Evolutionary conservation across 2,797 vertebrate genomes (phyloP).

Genomic region (Muscicapa striata): DNA sequence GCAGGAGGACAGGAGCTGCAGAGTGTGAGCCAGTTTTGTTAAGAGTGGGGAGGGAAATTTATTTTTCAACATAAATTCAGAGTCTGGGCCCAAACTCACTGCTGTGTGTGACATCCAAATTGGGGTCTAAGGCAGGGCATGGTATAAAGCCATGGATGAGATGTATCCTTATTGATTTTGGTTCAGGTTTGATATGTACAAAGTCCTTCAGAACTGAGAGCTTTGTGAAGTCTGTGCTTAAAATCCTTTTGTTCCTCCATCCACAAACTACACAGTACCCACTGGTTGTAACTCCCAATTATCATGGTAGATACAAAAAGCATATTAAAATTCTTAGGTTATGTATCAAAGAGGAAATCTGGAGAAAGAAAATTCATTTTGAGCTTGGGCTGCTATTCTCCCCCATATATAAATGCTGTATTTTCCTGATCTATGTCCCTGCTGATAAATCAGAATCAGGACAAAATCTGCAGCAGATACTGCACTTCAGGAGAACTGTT

Average conservation of each 20-base stretch:
- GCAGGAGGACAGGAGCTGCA: conserved; percentile 3
- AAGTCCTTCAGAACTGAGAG: neutral
- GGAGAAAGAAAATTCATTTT: neutral
- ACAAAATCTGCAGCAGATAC: neutral
- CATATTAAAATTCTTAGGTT: neutral
- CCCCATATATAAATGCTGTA: neutral
- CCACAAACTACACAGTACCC: neutral
- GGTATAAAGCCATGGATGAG: neutral
- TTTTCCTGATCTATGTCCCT: neutral
- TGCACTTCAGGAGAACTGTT: neutral
- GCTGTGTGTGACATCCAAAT: neutral
- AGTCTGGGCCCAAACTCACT: neutral
- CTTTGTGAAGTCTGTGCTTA: neutral
- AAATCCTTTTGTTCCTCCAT: neutral
- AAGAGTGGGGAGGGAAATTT: neutral
- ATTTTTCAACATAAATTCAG: neutral
- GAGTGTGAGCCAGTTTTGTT: neutral
- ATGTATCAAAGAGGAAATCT: neutral
- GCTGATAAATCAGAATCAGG: neutral
- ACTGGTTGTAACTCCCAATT: neutral
- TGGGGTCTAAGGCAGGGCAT: neutral
- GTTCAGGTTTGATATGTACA: neutral
- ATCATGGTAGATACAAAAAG: neutral
- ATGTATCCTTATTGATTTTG: neutral
- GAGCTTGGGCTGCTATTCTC: neutral